Evolutionary conservation across 53 echinoderm and acorn worm genomes (phyloP), one percentile per base, ranked within the genome.

Genomic region (Henricia sp.): DNA sequence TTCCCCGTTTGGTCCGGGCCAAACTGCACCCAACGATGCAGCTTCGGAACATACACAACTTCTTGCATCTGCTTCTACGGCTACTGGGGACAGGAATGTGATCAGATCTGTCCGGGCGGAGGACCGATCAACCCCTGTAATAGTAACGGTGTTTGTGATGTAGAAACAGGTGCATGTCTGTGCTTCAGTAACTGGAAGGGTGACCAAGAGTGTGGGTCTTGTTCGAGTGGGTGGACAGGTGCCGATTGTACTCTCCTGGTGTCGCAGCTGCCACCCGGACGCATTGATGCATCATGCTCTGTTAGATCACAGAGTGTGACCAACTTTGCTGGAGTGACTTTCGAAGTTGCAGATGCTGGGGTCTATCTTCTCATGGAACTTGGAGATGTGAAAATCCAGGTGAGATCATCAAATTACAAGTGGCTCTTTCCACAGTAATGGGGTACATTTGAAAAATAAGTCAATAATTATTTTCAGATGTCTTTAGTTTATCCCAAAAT

Each of bases 61-160:
- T 43, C n/a, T 2, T 95, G 95, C 36, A 29, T 74, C n/a, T 95
- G 95, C 54, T 40, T 84, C 34, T 52, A 56, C 27, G 95, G 95
- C 23, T 95, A 86, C 60, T 95, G 92, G 90, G 95, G 95, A 57
- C 43, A 20, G 1, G 56, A 88, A 29, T 95, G 95, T 33, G 68
- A 90, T 20, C 25, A 67, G 50, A 70, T 85, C 76, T 95, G 95
- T 55, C 88, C 85, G 23, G 90, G 92, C 33, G 86, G 91, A 36
- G 90, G 90, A 25, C 88, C 92, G 29, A 66, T 73, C 39, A 70
- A 66, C 35, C 90, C 92, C 32, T 95, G 95, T 56, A 52, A 88
- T 52, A 82, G 84, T 8, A 83, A 86, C 32, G 91, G 91, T 16
- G 12, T 77, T 17, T 95, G 95, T 67, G 62, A 88, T 85, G 67